Base-by-base conservation (phyloP, 2,888 invertebrate genomes). In the Drosophila borborema region DNA sequence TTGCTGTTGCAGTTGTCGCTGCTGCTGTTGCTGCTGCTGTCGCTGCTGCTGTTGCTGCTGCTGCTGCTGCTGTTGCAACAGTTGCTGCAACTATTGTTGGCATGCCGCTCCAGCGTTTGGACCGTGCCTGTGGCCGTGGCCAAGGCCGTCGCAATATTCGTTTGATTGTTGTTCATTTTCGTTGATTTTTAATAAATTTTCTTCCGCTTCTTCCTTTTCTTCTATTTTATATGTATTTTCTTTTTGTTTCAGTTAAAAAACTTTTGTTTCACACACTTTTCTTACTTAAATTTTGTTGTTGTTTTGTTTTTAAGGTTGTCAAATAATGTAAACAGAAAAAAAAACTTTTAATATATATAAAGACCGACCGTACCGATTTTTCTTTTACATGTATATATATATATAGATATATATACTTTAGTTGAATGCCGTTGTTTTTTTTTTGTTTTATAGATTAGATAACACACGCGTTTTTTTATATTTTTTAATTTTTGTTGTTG, bases 71-170 rank as follows among this genome's bases (percentile, higher is more conserved):
- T 51, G 64, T 14, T 62, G 67, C 16, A 41, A 41, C 51, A 36
- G 51, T 34, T 18, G 41, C 28, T 55, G 55, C 53, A 51, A 34
- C 64, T 61, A 59, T 54, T 54, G 48, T 18, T 41, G 38, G 55
- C 51, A 55, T 65, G n/a, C 59, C 59, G 41, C 41, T 74, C 77
- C 83, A 85, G 68, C 18, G 71, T 72, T 53, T 67, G 82, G 54
- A 84, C 83, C 34, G 83, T 84, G 61, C 83, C 83, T 31, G 84
- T 89, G 61, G 89, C 83, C 46, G 89, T 89, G 43, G 77, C 84
- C 89, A 72, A 66, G 59, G 65, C 65, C 28, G 56, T 69, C 64
- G 70, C 78, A 48, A 56, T 55, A 60, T 62, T 66, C 67, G 74
- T 74, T 74, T 34, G 28, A 34, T 73, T 60, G 61, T 73, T 74